Evolutionary conservation across 1,140 invertebrate species (phyloP), one percentile per base, ranked within the genome.

Genomic region (Steinernema khuongi): DNA sequence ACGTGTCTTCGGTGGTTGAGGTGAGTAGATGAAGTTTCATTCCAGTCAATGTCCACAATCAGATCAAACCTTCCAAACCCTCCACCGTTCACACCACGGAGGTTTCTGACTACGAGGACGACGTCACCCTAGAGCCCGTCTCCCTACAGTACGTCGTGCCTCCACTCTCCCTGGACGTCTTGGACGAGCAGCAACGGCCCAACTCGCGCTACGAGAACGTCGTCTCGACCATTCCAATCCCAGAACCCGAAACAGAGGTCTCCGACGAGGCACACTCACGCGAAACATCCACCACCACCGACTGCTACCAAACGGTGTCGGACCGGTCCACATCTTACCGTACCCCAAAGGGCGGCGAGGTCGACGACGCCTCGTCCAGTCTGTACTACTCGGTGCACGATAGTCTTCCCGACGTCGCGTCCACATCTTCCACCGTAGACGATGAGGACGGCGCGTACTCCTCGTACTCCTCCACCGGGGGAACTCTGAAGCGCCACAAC

Each of bases 361-460:
- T 14, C 7, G 50, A 60, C 7, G 50, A 60, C 50, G 50, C 50
- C 50, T 7, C 50, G 4, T 60, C 50, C 14, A 60, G 50, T 22
- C 50, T 60, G 14, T 60, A 60, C 50, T 60, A 60, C 50, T 60
- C 50, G 11, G 50, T 60, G 14, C 50, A 60, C 50, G 50, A 60
- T 22, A 60, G 50, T 22, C 19, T 60, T 22, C 50, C 50, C 7
- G 50, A 60, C 50, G 50, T 22, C 11, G 50, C 50, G 50, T 60
- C 50, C 50, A 60, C 50, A 60, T 60, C 50, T 22, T 60, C 50
- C 11, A 60, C 50, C 50, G 50, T 60, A 4, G 50, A 60, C 19
- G 50, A 60, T 60, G 50, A 60, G 50, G 50, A 60, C 50, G 50
- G 50, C 50, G 50, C 50, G 7, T 60, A 60, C 50, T 60, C 50